These are phyloP conservation scores for Atta cephalotes DNA, from an alignment of 1,140 invertebrate species.

Conservation along the genomic window DNA sequence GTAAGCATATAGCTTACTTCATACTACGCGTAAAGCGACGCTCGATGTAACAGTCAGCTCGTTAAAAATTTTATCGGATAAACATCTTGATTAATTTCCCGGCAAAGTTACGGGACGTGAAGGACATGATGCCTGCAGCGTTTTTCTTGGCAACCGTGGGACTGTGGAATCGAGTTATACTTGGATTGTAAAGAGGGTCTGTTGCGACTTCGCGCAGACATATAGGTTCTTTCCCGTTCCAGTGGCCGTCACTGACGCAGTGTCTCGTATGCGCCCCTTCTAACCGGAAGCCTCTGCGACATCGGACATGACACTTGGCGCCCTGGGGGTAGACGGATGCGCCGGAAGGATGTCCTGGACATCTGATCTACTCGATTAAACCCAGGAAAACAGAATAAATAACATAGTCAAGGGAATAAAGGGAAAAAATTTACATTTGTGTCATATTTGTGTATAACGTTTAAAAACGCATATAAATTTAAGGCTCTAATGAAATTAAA, in stretches of 20 bases:
- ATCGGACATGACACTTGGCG: slow-evolving; percentile 88
- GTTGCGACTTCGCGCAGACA: slow-evolving; percentile 81
- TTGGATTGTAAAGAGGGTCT: slow-evolving; percentile 73
- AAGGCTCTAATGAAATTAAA: no score
- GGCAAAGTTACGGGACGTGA: not conserved
- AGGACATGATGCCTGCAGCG: slow-evolving; percentile 29
- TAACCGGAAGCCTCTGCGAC: slow-evolving; percentile 86
- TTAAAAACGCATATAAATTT: no score
- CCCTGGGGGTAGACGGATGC: slow-evolving; percentile 82
- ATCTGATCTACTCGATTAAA: slow-evolving; percentile 78
- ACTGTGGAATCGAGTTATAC: slow-evolving; percentile 57
- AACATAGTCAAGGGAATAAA: not conserved
- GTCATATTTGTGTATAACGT: no score
- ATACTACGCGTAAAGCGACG: not conserved
- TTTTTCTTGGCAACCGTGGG: not conserved
- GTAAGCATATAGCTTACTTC: not conserved
- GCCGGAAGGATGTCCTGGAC: slow-evolving; percentile 80
- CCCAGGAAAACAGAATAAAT: slow-evolving; percentile 27
- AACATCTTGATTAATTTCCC: slow-evolving; percentile 31
- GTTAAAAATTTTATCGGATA: slow-evolving; percentile 51
- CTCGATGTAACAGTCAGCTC: not conserved
- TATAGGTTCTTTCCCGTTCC: slow-evolving; percentile 85
- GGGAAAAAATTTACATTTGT: no score
- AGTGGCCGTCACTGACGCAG: slow-evolving; percentile 86
- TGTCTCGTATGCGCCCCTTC: slow-evolving; percentile 85